Percentiles rank a stretch among this genome's conserved stretches.
phyloP scores from a whole-genome alignment of 1,140 invertebrate species.

The Brachionus plicatilis region DNA sequence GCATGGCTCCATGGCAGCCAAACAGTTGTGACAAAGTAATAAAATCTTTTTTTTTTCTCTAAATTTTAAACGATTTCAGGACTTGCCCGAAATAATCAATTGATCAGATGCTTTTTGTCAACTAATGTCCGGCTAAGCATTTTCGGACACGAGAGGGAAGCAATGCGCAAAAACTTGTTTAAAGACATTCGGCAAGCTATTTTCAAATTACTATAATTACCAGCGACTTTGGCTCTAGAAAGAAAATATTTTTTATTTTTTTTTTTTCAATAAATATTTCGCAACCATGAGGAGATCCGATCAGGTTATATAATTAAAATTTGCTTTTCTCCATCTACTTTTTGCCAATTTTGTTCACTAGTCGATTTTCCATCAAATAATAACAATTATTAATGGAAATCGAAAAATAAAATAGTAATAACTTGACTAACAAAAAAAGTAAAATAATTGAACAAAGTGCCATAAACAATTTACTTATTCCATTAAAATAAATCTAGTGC shows the following conservation, averaged over 20 bases:
- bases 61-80: background rate
- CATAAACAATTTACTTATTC: slow-evolving; percentile 31
- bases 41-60: background rate
- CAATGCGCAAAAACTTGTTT: background rate
- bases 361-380: background rate
- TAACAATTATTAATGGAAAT: slow-evolving; percentile 6
- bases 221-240: background rate
- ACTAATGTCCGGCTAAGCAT: background rate
- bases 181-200: background rate
- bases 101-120: background rate
- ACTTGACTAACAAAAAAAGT: slow-evolving; percentile 9
- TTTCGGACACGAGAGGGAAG: background rate
- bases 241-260: background rate
- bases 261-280: background rate
- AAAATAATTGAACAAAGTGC: slow-evolving; percentile 34
- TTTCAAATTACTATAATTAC: background rate
- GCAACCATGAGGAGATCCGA: background rate
- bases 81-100: background rate
- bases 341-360: background rate
- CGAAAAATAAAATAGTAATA: slow-evolving; percentile 15
- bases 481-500: slow-evolving; percentile 32
- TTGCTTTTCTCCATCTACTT: background rate
- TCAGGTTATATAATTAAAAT: background rate
- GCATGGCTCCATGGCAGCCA: background rate
- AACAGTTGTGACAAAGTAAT: background rate